Evolutionary conservation across 2,797 vertebrate genomes (phyloP), one percentile per base, ranked within the genome.

Genomic region (Trachops cirrhosus): DNA sequence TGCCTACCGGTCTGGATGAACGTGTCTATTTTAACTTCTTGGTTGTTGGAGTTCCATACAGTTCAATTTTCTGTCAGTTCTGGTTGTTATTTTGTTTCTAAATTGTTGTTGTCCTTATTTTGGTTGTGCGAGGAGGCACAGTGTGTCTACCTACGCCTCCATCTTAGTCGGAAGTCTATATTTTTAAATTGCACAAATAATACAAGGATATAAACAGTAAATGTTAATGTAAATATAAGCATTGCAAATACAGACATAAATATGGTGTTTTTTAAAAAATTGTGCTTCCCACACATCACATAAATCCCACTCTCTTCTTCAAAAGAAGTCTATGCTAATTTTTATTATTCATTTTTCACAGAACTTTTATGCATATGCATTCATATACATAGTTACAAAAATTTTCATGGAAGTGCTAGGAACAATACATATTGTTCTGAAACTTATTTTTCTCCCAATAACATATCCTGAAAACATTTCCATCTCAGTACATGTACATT

Each of bases 171-270:
- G 8, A 44, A 44, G 44, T 44, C 44, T 44, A 44, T 85, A 41
- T 84, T 71, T 88, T 86, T 50, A 85, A 89, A 75, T 77, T 96
- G 87, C 7, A 39, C 10, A 46, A 67, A 59, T 82, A 86, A 83
- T 37, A 41, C 5, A 44, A 79, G 6, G 59, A 19, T 92, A 62
- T 87, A 92, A 71, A 78, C 9, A 71, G 16, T 71, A 26, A 8
- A 14, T 85, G n/a, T 48, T 94, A 85, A 29, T 87, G 7, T 79
- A 92, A 83, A 79, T 70, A 70, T 77, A 78, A 87, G 34, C 46
- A 82, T 74, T 94, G 70, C 18, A 95, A 93, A 88, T 85, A 39
- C 2, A 70, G 39, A 74, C n/a, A 73, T 71, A 89, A 68, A 48
- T 89, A 34, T 34, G 21, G 0, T 59, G 54, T 1, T 59, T 83